Evolutionary conservation across 2,113 vertebrate genomes (phyloP).

Genomic region (Catharus fuscescens): DNA sequence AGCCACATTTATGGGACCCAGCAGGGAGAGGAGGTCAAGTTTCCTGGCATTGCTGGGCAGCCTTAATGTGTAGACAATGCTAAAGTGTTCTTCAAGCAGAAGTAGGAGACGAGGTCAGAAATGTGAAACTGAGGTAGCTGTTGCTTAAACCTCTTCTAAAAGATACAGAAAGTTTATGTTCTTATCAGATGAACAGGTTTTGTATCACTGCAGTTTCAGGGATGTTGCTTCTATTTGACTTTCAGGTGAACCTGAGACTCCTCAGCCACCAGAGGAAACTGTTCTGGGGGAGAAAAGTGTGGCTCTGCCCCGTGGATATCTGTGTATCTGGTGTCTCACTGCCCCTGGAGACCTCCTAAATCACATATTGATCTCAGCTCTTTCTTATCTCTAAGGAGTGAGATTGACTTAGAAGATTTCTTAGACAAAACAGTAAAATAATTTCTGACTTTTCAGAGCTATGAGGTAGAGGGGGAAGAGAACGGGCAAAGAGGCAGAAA

Average conservation of each 20-base stretch:
- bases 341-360: background rate
- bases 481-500: background rate
- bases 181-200: background rate
- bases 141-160: background rate
- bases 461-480: background rate
- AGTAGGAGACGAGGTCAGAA: background rate
- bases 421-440: background rate
- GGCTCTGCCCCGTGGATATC: background rate
- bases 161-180: background rate
- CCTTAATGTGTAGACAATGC: rapidly evolving
- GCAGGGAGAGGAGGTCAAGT: background rate
- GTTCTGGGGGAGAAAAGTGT: background rate
- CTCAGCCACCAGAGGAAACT: background rate
- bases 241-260: background rate
- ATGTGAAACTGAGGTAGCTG: background rate
- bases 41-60: rapidly evolving
- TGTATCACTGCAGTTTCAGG: background rate
- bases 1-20: background rate
- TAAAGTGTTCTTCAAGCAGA: background rate
- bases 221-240: background rate
- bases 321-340: background rate
- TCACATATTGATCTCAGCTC: background rate
- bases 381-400: background rate
- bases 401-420: background rate
- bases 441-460: background rate